Evolutionary conservation across 1,140 invertebrate species (phyloP), one percentile per base, ranked within the genome.

Genomic region (Leguminivora glycinivorella): DNA sequence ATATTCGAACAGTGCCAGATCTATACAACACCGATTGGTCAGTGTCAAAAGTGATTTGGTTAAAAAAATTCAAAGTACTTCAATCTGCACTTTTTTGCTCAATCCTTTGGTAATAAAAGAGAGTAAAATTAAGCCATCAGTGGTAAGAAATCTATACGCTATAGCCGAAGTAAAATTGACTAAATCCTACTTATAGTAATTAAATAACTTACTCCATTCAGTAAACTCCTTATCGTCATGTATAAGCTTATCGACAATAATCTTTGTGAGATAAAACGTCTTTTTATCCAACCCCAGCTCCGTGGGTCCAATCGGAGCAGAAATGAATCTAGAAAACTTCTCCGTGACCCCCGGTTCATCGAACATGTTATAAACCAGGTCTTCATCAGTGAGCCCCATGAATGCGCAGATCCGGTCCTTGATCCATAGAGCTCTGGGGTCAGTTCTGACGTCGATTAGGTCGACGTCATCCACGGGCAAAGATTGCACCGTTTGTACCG

Each of bases 201-300:
- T 58, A 19, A 58, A n/a, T 19, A 47, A 83, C 89, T 85, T 82
- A 91, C 89, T 83, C 89, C 89, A 91, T 70, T 91, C 89, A 29
- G 85, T 89, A 69, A 88, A 91, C 63, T 91, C 89, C 58, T 88
- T 91, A 58, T 91, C 89, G 72, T 89, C 89, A 78, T 91, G 83
- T 52, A 90, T 90, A 14, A 91, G 81, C 29, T 91, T 90, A 34
- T 91, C 88, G 0, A 90, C 86, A 68, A 91, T 86, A 25, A 88
- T 84, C 71, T 90, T 91, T 1, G 81, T 72, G 0, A 91, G 73
- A 70, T 84, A 89, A 29, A 91, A 88, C 0, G 81, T 80, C 71
- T 76, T 84, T 40, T 88, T 89, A 19, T 90, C 81, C 12, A 90
- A 73, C 0, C 76, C 75, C 25, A 83, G 58, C 52, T 91, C 88